Evolutionary conservation across 2,888 invertebrate species (phyloP).

Genomic region (Hedya salicella): DNA sequence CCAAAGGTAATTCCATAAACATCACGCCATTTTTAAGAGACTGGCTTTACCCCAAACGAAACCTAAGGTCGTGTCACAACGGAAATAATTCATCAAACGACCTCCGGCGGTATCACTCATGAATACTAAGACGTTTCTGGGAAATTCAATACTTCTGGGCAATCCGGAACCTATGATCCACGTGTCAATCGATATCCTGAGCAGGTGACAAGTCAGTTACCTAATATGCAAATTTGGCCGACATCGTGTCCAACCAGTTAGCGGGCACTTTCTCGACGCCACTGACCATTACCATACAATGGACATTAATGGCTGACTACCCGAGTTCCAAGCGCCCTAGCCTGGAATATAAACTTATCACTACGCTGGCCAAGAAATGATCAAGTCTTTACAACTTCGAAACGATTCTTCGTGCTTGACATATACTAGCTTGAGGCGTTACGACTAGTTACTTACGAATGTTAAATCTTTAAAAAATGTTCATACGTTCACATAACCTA

Average conservation of each 20-base stretch:
- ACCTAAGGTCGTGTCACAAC: conserved; percentile 17
- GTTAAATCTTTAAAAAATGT: neutral
- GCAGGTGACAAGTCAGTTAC: conserved; percentile 57
- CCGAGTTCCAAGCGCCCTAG: conserved; percentile 24
- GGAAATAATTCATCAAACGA: conserved; percentile 29
- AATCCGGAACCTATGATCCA: conserved; percentile 39
- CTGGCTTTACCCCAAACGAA: neutral
- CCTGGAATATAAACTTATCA: conserved; percentile 39
- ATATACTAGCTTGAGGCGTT: neutral
- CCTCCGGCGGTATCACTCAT: conserved; percentile 24
- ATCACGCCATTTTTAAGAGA: neutral
- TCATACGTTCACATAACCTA: neutral
- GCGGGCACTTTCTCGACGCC: conserved; percentile 71
- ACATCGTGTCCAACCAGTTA: conserved; percentile 72
- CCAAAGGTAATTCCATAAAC: neutral
- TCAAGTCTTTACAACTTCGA: conserved; percentile 4
- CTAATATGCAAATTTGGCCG: conserved; percentile 72
- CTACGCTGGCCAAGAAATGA: conserved; percentile 3
- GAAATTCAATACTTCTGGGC: conserved; percentile 26
- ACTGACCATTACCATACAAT: conserved; percentile 73
- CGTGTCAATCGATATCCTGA: conserved; percentile 45
- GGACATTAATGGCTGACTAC: conserved; percentile 60
- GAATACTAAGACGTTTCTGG: conserved; percentile 39
- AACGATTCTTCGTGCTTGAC: neutral
- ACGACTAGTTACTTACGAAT: too few relatives aligned